A percentile compares a stretch with the other conserved stretches of the same genome.
Conservation (phyloP, 2,113 vertebrate genomes). For the Rhadina sibilatrix region DNA sequence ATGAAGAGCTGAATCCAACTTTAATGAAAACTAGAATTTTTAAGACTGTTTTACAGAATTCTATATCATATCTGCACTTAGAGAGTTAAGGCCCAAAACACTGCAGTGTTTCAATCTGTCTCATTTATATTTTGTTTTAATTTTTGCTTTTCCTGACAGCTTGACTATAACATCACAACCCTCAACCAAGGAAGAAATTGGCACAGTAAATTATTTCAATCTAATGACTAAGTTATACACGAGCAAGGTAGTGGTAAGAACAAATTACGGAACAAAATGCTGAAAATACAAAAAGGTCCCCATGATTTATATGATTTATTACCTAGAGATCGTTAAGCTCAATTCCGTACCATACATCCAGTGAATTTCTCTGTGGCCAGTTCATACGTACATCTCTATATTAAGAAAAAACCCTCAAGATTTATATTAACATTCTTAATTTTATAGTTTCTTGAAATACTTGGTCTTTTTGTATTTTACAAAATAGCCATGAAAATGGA, state of each 20-base stretch:
- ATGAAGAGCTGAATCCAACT: neutral
- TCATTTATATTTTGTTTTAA: neutral
- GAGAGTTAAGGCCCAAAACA: neutral
- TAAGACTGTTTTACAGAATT: neutral
- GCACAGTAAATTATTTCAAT: neutral
- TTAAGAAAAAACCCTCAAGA: neutral
- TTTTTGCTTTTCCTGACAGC: neutral
- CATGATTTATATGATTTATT: neutral
- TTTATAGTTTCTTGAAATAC: neutral
- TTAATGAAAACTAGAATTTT: neutral
- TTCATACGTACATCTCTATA: neutral
- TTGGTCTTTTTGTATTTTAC: neutral
- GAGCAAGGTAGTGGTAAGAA: neutral
- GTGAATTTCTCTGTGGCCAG: neutral
- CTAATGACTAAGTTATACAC: neutral
- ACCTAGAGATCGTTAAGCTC: neutral
- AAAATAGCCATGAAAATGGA: neutral
- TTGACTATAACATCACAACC: neutral
- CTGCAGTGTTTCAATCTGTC: neutral
- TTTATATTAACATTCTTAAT: neutral
- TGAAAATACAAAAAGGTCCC: neutral
- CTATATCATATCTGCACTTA: neutral
- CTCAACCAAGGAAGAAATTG: neutral
- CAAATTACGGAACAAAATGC: neutral
- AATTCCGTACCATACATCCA: neutral